These are phyloP conservation scores for Mimas tiliae DNA, from an alignment of 2,888 invertebrate species.

Conservation along the genomic window DNA sequence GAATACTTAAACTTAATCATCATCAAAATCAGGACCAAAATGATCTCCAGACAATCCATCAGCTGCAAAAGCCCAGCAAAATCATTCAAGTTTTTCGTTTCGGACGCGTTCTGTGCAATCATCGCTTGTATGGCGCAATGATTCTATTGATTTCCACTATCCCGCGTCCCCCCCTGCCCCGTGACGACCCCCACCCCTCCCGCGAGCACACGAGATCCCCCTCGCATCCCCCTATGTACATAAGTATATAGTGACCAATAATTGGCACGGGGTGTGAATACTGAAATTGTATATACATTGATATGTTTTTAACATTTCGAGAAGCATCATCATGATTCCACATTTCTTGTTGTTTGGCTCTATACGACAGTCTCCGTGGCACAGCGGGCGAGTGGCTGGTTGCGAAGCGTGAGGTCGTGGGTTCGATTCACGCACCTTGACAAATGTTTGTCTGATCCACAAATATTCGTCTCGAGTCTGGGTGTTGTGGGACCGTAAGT, in stretches of 20 bases:
- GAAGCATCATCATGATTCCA: not conserved
- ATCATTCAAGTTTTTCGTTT: slow-evolving; percentile 5
- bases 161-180: slow-evolving; percentile 42
- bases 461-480: no score
- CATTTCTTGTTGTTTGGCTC: no score
- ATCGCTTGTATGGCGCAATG: slow-evolving; percentile 69
- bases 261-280: slow-evolving; percentile 44
- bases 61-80: not conserved
- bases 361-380: no score
- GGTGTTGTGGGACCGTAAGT: no score
- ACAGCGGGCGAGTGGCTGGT: no score
- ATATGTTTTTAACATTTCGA: not conserved
- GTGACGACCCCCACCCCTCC: slow-evolving; percentile 36
- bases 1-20: no score
- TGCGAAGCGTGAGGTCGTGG: no score
- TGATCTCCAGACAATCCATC: not conserved
- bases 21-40: no score
- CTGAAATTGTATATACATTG: slow-evolving; percentile 37
- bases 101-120: slow-evolving; percentile 47
- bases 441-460: no score
- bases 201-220: slow-evolving; percentile 45
- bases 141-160: slow-evolving; percentile 79
- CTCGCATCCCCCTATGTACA: slow-evolving; percentile 32
- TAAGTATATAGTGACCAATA: slow-evolving; percentile 43
- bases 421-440: no score